A percentile compares a stretch with the other conserved stretches of the same genome.
phyloP scores from a whole-genome alignment of 2,113 vertebrate species.

The Leptosomus discolor region DNA sequence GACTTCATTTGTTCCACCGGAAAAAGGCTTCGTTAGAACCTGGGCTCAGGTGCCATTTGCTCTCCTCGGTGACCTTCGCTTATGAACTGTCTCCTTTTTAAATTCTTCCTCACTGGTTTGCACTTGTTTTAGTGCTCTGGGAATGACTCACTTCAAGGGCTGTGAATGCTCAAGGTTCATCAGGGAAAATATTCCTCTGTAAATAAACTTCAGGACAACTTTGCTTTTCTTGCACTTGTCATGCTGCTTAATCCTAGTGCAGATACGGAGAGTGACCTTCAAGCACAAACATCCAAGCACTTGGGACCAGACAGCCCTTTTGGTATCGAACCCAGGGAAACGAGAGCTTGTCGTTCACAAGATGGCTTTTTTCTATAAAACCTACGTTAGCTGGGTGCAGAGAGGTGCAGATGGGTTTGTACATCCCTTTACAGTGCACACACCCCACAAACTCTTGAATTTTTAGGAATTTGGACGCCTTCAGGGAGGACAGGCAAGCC shows the following conservation, averaged over 20 bases:
- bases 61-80: background rate
- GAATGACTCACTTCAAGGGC: background rate
- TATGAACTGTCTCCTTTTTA: background rate
- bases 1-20: background rate
- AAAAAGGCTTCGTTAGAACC: background rate
- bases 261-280: background rate
- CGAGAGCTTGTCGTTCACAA: background rate
- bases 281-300: background rate
- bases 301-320: background rate
- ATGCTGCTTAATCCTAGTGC: background rate
- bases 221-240: background rate
- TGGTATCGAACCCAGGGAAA: background rate
- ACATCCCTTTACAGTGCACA: background rate
- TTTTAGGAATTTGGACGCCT: background rate
- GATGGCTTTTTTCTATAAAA: background rate
- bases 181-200: background rate
- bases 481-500: background rate
- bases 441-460: background rate
- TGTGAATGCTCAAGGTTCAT: background rate
- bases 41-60: constrained; percentile 23
- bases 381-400: background rate
- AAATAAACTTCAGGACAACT: background rate
- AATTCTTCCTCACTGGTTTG: background rate
- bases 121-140: background rate
- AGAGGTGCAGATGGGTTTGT: background rate